Evolutionary conservation across 2,888 invertebrate species (phyloP).

Genomic region (Graphium colonna): DNA sequence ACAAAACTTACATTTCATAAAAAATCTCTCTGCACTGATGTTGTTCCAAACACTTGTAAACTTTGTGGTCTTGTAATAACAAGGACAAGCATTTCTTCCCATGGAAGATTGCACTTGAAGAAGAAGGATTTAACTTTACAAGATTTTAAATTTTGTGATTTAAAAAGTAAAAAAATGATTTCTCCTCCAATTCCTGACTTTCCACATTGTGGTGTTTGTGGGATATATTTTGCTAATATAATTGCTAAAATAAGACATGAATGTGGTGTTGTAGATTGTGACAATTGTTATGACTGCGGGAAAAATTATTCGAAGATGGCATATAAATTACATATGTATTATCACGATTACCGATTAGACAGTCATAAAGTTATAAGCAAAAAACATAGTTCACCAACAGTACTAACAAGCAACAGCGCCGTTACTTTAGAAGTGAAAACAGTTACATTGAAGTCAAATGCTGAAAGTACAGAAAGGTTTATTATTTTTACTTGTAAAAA

Average conservation of each 20-base stretch:
- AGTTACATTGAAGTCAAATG: background rate
- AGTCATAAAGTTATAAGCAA: conserved; percentile 2
- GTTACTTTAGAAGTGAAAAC: background rate
- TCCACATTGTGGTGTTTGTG: conserved; percentile 49
- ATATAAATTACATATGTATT: conserved; percentile 52
- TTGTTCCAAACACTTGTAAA: conserved; percentile 43
- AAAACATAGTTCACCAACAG: no score
- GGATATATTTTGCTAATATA: conserved; percentile 47
- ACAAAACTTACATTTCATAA: conserved; percentile 23
- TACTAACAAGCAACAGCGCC: background rate
- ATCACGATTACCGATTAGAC: conserved; percentile 47
- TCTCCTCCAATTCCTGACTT: conserved; percentile 53
- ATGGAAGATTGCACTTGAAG: conserved; percentile 42
- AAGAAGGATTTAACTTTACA: conserved; percentile 28
- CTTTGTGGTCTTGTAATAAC: conserved; percentile 54
- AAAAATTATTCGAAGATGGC: conserved; percentile 46
- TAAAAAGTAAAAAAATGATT: conserved; percentile 42
- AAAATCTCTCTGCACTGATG: conserved; percentile 38
- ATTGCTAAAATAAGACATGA: conserved; percentile 38
- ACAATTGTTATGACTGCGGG: conserved; percentile 48
- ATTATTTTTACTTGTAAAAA: conserved; percentile 46
- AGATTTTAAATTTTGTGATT: conserved; percentile 50
- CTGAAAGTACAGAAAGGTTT: background rate
- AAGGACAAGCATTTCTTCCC: conserved; percentile 35
- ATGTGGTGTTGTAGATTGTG: conserved; percentile 41